These are phyloP conservation scores for Gallirallus australis DNA, from an alignment of 2,797 vertebrate genomes.

Conservation along the genomic window DNA sequence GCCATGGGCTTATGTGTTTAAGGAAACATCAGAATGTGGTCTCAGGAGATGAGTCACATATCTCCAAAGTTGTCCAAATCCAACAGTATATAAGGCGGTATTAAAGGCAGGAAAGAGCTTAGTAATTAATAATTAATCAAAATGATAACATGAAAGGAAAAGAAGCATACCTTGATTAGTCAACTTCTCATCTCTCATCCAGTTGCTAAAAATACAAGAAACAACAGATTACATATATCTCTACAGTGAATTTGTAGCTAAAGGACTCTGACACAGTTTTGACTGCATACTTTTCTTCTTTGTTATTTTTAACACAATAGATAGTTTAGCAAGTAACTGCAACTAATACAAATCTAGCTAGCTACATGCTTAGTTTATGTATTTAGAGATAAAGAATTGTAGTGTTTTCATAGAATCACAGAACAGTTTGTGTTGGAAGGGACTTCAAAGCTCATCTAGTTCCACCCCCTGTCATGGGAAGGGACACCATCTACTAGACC, in stretches of 20 bases:
- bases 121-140: constrained; percentile 42
- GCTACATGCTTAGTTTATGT: background rate
- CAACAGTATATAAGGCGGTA: background rate
- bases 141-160: constrained; percentile 10
- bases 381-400: background rate
- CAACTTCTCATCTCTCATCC: background rate
- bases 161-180: constrained; percentile 9
- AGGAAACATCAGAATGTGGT: background rate
- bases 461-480: too few relatives aligned
- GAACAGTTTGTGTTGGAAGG: too few relatives aligned
- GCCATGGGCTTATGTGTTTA: background rate
- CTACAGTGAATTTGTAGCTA: background rate
- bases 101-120: background rate
- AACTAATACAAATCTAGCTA: background rate
- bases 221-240: background rate
- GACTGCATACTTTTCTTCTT: background rate
- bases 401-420: background rate
- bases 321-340: background rate
- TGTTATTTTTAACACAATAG: background rate
- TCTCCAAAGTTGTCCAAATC: background rate
- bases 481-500: too few relatives aligned
- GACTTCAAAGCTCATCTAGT: too few relatives aligned
- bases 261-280: background rate
- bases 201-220: background rate
- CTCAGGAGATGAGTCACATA: background rate